Percentiles rank a stretch among this genome's conserved stretches.
These are phyloP conservation scores for Tolypeutes matacus DNA, from an alignment of 2,797 vertebrate species.

Conservation along the genomic window DNA sequence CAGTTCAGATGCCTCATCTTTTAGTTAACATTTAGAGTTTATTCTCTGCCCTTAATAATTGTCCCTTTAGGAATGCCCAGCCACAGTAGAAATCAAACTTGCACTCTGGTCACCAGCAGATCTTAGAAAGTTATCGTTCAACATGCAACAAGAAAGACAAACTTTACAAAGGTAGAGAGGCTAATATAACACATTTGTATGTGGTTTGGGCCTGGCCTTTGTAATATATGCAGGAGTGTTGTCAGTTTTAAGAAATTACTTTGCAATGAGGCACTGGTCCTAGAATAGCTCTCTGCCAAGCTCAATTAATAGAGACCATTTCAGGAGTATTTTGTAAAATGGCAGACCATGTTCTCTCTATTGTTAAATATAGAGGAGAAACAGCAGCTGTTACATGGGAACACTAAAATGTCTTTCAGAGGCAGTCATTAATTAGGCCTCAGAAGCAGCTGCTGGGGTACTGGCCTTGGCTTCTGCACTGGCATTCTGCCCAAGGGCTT, in stretches of 20 bases:
- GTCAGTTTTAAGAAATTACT: neutral
- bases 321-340: neutral
- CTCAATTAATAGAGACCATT: neutral
- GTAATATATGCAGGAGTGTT: neutral
- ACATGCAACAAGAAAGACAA: neutral
- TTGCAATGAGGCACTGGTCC: neutral
- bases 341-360: neutral
- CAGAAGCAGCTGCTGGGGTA: conserved; percentile 36
- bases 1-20: neutral
- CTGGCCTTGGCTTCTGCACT: neutral
- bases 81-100: neutral
- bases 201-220: neutral
- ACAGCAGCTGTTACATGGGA: conserved; percentile 17
- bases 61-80: neutral
- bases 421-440: neutral
- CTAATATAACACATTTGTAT: neutral
- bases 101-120: neutral
- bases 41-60: neutral
- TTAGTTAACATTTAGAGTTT: neutral
- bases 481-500: neutral
- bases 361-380: conserved; percentile 54
- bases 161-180: conserved; percentile 16
- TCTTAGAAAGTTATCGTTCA: neutral
- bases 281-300: neutral
- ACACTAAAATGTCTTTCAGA: neutral